Conservation (phyloP, 2,113 vertebrate species). For the Odobenus rosmarus region DNA sequence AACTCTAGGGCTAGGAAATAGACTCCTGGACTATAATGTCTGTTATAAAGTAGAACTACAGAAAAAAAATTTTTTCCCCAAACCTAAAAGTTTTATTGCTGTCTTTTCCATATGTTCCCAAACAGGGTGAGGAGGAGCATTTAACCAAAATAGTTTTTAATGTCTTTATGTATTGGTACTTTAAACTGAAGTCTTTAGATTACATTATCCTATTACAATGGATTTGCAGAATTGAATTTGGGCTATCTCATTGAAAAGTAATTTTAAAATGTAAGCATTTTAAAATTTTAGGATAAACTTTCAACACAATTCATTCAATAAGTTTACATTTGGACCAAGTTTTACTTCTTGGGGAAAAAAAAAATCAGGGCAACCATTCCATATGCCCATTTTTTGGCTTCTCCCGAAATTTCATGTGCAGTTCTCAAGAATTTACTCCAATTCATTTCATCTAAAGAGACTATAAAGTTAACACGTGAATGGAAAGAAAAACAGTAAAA, state of each 20-base stretch:
- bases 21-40: background rate
- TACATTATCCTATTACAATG: background rate
- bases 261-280: constrained; percentile 5
- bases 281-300: background rate
- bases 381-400: constrained; percentile 3
- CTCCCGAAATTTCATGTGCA: background rate
- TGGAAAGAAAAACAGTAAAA: constrained; percentile 47
- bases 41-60: background rate
- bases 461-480: background rate
- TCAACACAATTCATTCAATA: background rate
- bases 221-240: background rate
- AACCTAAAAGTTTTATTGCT: background rate
- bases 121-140: background rate
- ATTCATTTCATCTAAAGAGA: constrained; percentile 22
- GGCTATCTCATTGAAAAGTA: background rate
- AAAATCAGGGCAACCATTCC: background rate
- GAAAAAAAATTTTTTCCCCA: background rate
- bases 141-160: background rate
- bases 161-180: background rate
- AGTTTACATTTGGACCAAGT: background rate
- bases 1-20: background rate
- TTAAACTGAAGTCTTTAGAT: constrained; percentile 18
- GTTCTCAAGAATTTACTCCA: background rate
- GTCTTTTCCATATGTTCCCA: background rate
- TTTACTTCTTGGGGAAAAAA: background rate